Evolutionary conservation across 2,888 invertebrate species (phyloP), one percentile per base, ranked within the genome.

Genomic region (Stictocephala bisonia): DNA sequence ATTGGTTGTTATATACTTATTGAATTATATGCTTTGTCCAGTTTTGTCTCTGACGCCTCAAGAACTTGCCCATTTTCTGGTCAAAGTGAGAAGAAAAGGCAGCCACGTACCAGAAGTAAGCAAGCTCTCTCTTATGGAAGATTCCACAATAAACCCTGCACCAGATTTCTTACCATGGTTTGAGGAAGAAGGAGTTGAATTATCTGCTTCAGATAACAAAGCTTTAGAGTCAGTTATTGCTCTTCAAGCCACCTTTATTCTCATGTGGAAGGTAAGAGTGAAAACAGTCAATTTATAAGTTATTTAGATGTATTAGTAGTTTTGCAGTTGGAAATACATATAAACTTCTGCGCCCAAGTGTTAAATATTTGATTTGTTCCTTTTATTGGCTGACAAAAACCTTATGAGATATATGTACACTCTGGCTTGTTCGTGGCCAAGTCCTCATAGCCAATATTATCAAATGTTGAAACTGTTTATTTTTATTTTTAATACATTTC

Each of bases 21-120:
- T n/a, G n/a, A n/a, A n/a, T n/a, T n/a, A n/a, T n/a, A n/a, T 44
- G 9, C 15, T 44, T n/a, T 71, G 22, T 69, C 85, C 82, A 15
- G 82, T 80, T 13, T 80, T 82, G 26, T 80, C 80, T 3, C 81
- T 86, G 0, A 77, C 79, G 6, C 78, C 84, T 1, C 83, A 85
- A n/a, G 86, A 86, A 75, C 83, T 83, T 75, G 79, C 86, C n/a
- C 86, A 87, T 80, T 82, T 88, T 76, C 82, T 88, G 78, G 79
- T 87, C 40, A 87, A 87, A 82, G 83, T 87, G 3, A 81, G 80
- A 58, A 83, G 86, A 74, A 82, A 80, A 69, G 77, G 76, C 7
- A 56, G 41, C 15, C 24, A 27, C 13, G 40, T 35, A 31, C 66
- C 48, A 9, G 66, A 41, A 11, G 70, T 69, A 3, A 56, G 53